Evolutionary conservation across 2,797 vertebrate species (phyloP).

Genomic region (Channallabes apus): DNA sequence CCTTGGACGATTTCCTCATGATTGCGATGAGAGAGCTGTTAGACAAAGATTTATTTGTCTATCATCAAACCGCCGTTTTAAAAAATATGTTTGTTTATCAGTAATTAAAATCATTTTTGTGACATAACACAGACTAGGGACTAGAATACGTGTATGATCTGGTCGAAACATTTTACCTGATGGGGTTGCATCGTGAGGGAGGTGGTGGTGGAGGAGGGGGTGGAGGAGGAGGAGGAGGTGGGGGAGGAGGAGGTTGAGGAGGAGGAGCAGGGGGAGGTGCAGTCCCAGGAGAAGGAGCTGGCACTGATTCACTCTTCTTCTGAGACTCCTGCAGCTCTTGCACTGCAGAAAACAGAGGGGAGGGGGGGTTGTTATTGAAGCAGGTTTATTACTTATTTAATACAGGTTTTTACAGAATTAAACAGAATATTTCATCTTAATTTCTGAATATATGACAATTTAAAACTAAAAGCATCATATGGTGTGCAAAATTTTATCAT

Average conservation of each 20-base stretch:
- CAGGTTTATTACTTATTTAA: background rate
- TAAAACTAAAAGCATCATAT: background rate
- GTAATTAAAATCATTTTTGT: too few relatives aligned
- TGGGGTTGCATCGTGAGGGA: constrained; percentile 78
- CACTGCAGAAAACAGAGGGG: constrained; percentile 61
- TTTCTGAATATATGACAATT: too few relatives aligned
- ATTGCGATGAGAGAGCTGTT: constrained; percentile 80
- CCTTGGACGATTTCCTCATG: constrained; percentile 80
- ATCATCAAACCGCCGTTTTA: background rate
- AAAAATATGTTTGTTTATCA: too few relatives aligned
- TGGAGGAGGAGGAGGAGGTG: constrained; percentile 72
- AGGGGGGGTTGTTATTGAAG: constrained; percentile 12
- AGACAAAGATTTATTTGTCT: constrained; percentile 9
- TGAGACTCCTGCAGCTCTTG: constrained; percentile 68
- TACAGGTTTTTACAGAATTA: too few relatives aligned
- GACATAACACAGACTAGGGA: background rate
- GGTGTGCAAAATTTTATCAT: background rate
- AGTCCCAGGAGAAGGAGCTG: constrained; percentile 60
- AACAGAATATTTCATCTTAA: background rate
- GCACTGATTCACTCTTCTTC: constrained; percentile 51
- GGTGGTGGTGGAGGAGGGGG: constrained; percentile 75
- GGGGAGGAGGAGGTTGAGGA: constrained; percentile 70
- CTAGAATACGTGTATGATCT: background rate
- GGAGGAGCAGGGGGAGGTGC: constrained; percentile 63
- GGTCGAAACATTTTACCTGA: constrained; percentile 68